Percentiles rank a stretch among this genome's conserved stretches.
Evolutionary conservation across 2,113 vertebrate species (phyloP).

Genomic region (Phylloscopus trochiloides): DNA sequence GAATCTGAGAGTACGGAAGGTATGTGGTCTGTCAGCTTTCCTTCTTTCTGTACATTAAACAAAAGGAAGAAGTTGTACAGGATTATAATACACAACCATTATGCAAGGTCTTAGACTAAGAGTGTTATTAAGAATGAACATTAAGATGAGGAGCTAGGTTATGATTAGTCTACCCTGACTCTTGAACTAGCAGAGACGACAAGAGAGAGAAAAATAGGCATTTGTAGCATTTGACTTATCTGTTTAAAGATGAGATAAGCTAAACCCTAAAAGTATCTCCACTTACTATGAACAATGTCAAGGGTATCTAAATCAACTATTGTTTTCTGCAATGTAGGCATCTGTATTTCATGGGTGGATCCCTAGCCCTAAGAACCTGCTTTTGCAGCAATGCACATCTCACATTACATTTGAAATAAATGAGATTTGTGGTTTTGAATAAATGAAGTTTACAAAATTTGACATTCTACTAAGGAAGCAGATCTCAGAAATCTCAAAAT

Average conservation of each 20-base stretch:
- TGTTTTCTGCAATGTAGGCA: neutral
- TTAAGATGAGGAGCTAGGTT: neutral
- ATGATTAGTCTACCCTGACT: neutral
- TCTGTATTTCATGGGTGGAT: neutral
- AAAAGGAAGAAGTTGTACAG: neutral
- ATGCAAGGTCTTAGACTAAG: neutral
- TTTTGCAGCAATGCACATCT: neutral
- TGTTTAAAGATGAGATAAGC: neutral
- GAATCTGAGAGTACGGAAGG: neutral
- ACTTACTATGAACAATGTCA: neutral
- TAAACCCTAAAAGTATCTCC: neutral
- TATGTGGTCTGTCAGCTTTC: neutral
- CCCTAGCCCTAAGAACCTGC: neutral
- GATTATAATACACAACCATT: neutral
- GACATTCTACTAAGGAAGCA: neutral
- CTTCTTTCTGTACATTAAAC: neutral
- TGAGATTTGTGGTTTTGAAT: neutral
- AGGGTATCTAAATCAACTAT: neutral
- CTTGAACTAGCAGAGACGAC: neutral
- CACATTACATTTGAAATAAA: neutral
- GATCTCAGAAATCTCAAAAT: neutral
- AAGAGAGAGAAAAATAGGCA: neutral
- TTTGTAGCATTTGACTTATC: neutral
- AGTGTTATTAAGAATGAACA: neutral
- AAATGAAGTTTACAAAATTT: neutral